These are phyloP conservation scores for Agrilus mali DNA, from an alignment of 2,888 invertebrate genomes.

Conservation along the genomic window DNA sequence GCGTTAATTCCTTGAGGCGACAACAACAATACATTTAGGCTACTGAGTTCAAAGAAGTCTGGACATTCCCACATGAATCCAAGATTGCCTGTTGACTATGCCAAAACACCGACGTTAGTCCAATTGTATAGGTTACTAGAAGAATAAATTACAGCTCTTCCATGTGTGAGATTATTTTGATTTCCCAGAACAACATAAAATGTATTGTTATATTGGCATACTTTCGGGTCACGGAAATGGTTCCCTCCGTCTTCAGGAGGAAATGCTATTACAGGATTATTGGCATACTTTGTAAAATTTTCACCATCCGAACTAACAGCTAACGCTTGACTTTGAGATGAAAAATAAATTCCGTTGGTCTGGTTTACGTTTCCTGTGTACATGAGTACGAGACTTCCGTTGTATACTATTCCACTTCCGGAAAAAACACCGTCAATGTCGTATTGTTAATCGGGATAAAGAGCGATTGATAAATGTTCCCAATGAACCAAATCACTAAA, in stretches of 20 bases:
- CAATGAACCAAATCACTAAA: conserved; percentile 39
- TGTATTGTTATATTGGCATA: conserved; percentile 31
- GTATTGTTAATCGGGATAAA: conserved; percentile 30
- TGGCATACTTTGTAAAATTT: no score
- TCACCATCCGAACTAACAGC: conserved; percentile 15
- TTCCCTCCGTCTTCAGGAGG: conserved; percentile 27
- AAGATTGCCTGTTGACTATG: conserved; percentile 18
- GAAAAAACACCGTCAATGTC: conserved; percentile 37
- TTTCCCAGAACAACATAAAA: conserved; percentile 35
- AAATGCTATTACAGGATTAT: conserved; percentile 32
- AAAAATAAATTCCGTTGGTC: conserved; percentile 24
- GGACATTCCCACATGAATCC: conserved; percentile 42
- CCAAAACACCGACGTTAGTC: conserved; percentile 27
- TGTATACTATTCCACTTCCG: conserved; percentile 36
- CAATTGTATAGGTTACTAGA: conserved; percentile 17
- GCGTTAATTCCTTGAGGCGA: conserved; percentile 35
- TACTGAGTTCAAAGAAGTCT: conserved; percentile 35
- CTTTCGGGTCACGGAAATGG: conserved; percentile 39
- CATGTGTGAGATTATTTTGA: conserved; percentile 20
- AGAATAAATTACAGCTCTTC: conserved; percentile 3
- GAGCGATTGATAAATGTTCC: conserved; percentile 36
- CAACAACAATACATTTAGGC: conserved; percentile 32
- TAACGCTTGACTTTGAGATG: conserved; percentile 30
- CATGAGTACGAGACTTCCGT: conserved; percentile 26
- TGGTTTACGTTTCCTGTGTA: conserved; percentile 33